Percentiles rank a stretch among this genome's conserved stretches.
These are phyloP conservation scores for Crocallis elinguaria DNA, from an alignment of 2,888 invertebrate species.

Conservation along the genomic window DNA sequence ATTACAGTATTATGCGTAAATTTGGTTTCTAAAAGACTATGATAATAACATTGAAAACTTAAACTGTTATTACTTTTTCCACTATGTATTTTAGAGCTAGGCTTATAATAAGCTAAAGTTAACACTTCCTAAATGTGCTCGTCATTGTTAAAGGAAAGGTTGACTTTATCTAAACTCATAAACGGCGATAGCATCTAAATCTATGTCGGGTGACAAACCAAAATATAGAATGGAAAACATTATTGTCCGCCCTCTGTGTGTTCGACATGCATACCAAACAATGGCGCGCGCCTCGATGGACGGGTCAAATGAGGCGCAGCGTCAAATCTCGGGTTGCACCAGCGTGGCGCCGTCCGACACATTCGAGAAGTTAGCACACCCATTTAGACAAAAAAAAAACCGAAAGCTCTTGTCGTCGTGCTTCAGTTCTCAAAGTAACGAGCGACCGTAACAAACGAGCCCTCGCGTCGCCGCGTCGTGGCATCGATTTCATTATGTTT, in stretches of 20 bases:
- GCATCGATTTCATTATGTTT: constrained; percentile 47
- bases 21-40: too few relatives aligned
- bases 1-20: too few relatives aligned
- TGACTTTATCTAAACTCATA: constrained; percentile 26
- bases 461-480: constrained; percentile 28
- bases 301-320: constrained; percentile 79
- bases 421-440: constrained; percentile 72
- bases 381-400: constrained; percentile 65
- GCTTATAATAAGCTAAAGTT: too few relatives aligned
- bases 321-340: constrained; percentile 79
- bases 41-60: too few relatives aligned
- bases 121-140: background rate
- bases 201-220: constrained; percentile 53
- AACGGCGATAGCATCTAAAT: constrained; percentile 41
- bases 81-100: too few relatives aligned
- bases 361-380: constrained; percentile 72
- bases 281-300: constrained; percentile 66
- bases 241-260: constrained; percentile 57
- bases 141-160: constrained; percentile 14
- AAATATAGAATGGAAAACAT: constrained; percentile 57
- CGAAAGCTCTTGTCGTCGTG: constrained; percentile 61
- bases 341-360: constrained; percentile 73
- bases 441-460: constrained; percentile 68
- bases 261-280: constrained; percentile 71
- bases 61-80: too few relatives aligned